Percentiles rank a stretch among this genome's conserved stretches.
Conservation (phyloP, 92 coral and sea anemone species). For the Siderastrea radians region DNA sequence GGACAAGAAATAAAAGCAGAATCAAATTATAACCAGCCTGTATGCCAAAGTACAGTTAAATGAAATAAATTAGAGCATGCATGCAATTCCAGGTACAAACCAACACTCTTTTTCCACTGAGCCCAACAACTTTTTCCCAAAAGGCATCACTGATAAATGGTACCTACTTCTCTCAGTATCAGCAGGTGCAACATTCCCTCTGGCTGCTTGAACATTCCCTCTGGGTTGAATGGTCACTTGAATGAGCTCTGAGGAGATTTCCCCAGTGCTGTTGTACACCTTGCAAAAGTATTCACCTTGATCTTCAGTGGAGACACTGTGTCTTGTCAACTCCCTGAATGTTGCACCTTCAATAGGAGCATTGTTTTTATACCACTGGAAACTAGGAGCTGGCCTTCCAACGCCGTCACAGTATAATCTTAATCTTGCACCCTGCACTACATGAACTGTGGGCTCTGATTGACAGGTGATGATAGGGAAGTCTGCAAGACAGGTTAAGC, state of each 20-base stretch:
- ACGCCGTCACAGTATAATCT: slow-evolving; percentile 87
- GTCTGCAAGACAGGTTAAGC: slow-evolving; percentile 15
- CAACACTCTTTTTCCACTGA: too few relatives aligned
- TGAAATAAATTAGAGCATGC: too few relatives aligned
- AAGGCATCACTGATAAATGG: too few relatives aligned
- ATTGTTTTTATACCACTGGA: slow-evolving; percentile 90
- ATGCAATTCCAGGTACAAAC: too few relatives aligned
- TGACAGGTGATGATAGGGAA: slow-evolving; percentile 44
- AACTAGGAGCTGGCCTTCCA: slow-evolving; percentile 88
- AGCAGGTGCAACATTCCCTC: not conserved
- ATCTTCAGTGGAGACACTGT: slow-evolving; percentile 73
- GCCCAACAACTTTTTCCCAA: too few relatives aligned
- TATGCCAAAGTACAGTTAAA: too few relatives aligned
- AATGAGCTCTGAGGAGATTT: slow-evolving; percentile 9
- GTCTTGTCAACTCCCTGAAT: slow-evolving; percentile 67
- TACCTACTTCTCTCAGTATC: too few relatives aligned
- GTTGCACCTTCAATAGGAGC: slow-evolving; percentile 72
- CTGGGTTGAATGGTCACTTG: slow-evolving; percentile 3
- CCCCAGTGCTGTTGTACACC: slow-evolving; percentile 78
- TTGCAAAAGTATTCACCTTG: slow-evolving; percentile 83
- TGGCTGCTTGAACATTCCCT: not conserved
- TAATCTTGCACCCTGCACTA: not conserved
- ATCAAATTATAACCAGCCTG: too few relatives aligned
- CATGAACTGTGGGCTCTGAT: slow-evolving; percentile 9
- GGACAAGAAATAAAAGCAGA: too few relatives aligned